Conservation (phyloP, 2,797 vertebrate genomes). For the Esox lucius region DNA sequence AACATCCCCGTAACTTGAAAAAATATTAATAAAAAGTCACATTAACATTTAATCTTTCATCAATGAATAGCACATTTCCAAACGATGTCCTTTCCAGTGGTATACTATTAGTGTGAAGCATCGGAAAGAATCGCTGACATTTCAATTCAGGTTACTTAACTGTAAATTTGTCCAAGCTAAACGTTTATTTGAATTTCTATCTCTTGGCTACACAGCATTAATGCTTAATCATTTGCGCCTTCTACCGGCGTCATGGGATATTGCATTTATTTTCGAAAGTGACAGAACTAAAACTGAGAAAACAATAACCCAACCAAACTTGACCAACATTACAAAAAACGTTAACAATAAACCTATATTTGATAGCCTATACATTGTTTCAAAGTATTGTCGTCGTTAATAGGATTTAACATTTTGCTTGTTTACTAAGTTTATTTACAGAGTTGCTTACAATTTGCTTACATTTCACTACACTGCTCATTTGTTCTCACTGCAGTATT, state of each 20-base stretch:
- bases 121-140: background rate
- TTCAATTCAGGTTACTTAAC: background rate
- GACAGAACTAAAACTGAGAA: background rate
- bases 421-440: too few relatives aligned
- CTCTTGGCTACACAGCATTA: conserved; percentile 46
- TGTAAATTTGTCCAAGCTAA: conserved; percentile 19
- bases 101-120: background rate
- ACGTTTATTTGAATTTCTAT: conserved; percentile 45
- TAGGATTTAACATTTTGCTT: too few relatives aligned
- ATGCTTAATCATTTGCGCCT: conserved; percentile 91
- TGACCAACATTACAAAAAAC: background rate
- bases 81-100: background rate
- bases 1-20: background rate
- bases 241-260: conserved; percentile 83
- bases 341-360: too few relatives aligned
- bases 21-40: background rate
- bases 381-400: too few relatives aligned
- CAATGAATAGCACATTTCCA: background rate
- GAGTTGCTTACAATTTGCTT: too few relatives aligned
- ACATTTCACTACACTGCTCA: too few relatives aligned
- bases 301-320: background rate
- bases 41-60: background rate
- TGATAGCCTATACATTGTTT: too few relatives aligned
- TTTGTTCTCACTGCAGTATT: too few relatives aligned
- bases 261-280: conserved; percentile 57